These are phyloP conservation scores for Tortrix viridana DNA, from an alignment of 2,888 invertebrate species.

Conservation along the genomic window DNA sequence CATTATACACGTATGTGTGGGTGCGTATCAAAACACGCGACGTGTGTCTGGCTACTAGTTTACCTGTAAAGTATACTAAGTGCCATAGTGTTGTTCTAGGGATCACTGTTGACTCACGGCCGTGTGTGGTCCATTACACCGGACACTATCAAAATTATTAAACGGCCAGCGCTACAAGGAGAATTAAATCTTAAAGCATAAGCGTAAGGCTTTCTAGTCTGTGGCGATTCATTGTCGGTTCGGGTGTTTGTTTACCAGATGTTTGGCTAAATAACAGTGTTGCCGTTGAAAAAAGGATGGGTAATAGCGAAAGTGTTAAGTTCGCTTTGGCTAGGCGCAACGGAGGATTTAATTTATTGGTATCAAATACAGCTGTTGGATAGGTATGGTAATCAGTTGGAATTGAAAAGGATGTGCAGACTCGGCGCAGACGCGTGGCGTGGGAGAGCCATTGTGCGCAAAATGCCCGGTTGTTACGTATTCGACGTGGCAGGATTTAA, in stretches of 20 bases:
- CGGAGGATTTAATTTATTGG: slow-evolving; percentile 53
- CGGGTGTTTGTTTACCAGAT: slow-evolving; percentile 45
- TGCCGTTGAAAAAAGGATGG: slow-evolving; percentile 66
- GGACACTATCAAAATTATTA: slow-evolving; percentile 45
- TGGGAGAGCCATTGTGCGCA: slow-evolving; percentile 78
- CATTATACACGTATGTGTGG: slow-evolving; percentile 34
- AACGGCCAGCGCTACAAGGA: slow-evolving; percentile 39
- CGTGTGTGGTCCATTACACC: slow-evolving; percentile 78
- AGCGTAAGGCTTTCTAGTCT: slow-evolving; percentile 46
- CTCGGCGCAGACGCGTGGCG: slow-evolving; percentile 70
- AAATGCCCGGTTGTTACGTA: slow-evolving; percentile 67
- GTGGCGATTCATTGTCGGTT: slow-evolving; percentile 36
- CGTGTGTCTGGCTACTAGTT: slow-evolving; percentile 73
- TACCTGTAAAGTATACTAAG: slow-evolving; percentile 81
- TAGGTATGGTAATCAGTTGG: slow-evolving; percentile 73
- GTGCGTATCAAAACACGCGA: slow-evolving; percentile 56
- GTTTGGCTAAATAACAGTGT: slow-evolving; percentile 68
- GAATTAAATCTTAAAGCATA: slow-evolving; percentile 52
- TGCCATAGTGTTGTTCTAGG: slow-evolving; percentile 80
- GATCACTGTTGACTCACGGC: slow-evolving; percentile 73
- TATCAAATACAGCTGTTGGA: slow-evolving; percentile 44
- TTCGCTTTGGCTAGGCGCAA: slow-evolving; percentile 66
- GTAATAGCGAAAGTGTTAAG: slow-evolving; percentile 79
- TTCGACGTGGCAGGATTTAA: slow-evolving; percentile 52
- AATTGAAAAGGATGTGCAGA: slow-evolving; percentile 73